Evolutionary conservation across 2,113 vertebrate species (phyloP), one percentile per base, ranked within the genome.

Genomic region (Lasiurus borealis): DNA sequence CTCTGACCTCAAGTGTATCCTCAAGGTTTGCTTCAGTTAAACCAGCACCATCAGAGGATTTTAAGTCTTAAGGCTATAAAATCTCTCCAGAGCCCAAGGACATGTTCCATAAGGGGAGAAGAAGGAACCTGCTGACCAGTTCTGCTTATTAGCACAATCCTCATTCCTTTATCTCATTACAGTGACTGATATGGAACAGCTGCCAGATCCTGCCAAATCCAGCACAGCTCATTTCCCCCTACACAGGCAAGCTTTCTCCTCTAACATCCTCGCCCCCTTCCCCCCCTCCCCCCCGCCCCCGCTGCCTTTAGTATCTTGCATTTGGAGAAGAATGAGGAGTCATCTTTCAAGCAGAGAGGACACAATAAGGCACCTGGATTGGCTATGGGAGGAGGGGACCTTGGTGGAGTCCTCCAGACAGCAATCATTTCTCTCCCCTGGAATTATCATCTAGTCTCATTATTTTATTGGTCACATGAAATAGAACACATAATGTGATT

Each of bases 391-490:
- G 29, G 29, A 25, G 23, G 36, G 18, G 46, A 31, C 82, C 69
- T 75, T 68, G 25, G 15, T 48, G 69, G 13, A 40, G 9, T 18
- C 73, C 10, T 90, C 31, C 64, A 27, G 40, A 96, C 75, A 82
- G 21, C 3, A 71, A 18, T 25, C 16, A 14, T 69, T 68, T 71
- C 8, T 48, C 36, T 85, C 29, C 3, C 6, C 82, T 93, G 5
- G 18, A 87, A 59, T 2, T 92, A 8, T 91, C 48, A 81, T 9
- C 64, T 9, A 0, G 23, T 40, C n/a, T 12, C 44, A 66, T 54
- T 86, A 88, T 62, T 94, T 86, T 31, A 95, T 62, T 69, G n/a
- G 18, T 36, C 13, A 40, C 50, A 82, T 54, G 40, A 90, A 83
- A 29, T 12, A 29, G 29, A 93, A 72, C 19, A 66, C 31, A 87